Evolutionary conservation across 2,888 invertebrate genomes (phyloP), one percentile per base, ranked within the genome.

Genomic region (Drosophila ezoana): DNA sequence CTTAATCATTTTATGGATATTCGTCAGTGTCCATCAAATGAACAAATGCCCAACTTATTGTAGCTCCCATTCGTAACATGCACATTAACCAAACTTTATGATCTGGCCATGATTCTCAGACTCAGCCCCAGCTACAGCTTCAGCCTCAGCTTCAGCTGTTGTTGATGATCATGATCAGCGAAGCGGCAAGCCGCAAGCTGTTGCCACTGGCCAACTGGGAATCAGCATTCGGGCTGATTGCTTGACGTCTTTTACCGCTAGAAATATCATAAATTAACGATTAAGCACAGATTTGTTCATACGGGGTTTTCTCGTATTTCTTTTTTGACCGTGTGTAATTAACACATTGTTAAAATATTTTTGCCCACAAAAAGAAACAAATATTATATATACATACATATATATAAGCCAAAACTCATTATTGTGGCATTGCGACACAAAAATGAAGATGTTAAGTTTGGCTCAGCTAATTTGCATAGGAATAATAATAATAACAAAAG

Each of bases 261-360:
- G 57, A 57, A 70, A 73, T 69, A 81, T 79, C 81, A 84, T 84
- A 87, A 84, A 84, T 84, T 84, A 81, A 87, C 84, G 84, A 87
- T 84, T 84, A 86, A 86, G 86, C 83, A 73, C 80, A 80, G 81
- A 86, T 83, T 80, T 86, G 78, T 73, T 68, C 49, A 53, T 78
- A 81, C 83, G 79, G 74, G 72, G 65, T 63, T 56, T 60, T 58
- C 38, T 23, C 28, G 43, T 16, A 41, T 62, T 62, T 45, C 33
- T 32, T 67, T 35, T 51, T n/a, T 72, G 72, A 67, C 66, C 62
- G 57, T 43, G 48, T 65, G 84, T 77, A 84, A 84, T 87, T 84
- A 84, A 79, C 84, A 87, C 84, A 84, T 84, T 84, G 79, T 84
- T 84, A 69, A 83, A 81, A 60, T 44, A 52, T 58, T 44, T 76